These are phyloP conservation scores for Drymonia ruficornis DNA, from an alignment of 2,888 invertebrate genomes.

Conservation along the genomic window DNA sequence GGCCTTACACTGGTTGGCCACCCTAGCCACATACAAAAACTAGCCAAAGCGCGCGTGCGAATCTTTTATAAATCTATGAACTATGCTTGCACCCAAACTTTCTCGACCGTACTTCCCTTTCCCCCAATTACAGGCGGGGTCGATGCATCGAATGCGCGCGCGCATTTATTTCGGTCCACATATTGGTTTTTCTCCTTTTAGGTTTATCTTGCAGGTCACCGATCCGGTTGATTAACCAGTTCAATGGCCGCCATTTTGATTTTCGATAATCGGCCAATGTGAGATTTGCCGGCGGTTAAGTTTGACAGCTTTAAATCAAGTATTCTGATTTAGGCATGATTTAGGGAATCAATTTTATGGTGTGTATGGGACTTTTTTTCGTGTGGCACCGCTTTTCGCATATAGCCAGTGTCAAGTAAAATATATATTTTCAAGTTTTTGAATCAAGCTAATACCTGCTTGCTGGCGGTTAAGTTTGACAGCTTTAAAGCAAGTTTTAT, in stretches of 20 bases:
- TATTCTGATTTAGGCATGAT: no score
- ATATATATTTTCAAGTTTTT: no score
- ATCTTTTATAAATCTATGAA: no score
- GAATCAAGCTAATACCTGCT: no score
- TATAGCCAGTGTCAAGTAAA: no score
- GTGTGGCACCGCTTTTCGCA: no score
- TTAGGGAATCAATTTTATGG: background rate
- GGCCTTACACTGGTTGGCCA: no score
- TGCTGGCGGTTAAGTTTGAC: conserved; percentile 11
- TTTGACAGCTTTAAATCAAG: conserved; percentile 3
- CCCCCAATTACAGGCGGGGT: conserved; percentile 22
- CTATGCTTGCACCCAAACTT: conserved; percentile 8
- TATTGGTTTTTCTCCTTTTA: conserved; percentile 26
- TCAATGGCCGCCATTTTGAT: conserved; percentile 25
- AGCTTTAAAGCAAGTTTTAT: background rate
- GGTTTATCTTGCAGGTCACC: conserved; percentile 5
- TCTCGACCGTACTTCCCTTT: conserved; percentile 8
- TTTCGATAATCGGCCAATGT: conserved; percentile 9
- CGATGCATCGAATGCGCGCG: conserved; percentile 16
- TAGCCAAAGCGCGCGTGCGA: no score
- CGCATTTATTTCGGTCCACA: conserved; percentile 20
- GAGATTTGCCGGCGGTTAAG: conserved; percentile 19
- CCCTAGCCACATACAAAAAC: no score
- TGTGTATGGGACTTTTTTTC: background rate
- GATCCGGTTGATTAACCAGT: conserved; percentile 35